Percentiles rank a stretch among this genome's conserved stretches.
These are phyloP conservation scores for Noctua janthina DNA, from an alignment of 2,888 invertebrate species.

Conservation along the genomic window DNA sequence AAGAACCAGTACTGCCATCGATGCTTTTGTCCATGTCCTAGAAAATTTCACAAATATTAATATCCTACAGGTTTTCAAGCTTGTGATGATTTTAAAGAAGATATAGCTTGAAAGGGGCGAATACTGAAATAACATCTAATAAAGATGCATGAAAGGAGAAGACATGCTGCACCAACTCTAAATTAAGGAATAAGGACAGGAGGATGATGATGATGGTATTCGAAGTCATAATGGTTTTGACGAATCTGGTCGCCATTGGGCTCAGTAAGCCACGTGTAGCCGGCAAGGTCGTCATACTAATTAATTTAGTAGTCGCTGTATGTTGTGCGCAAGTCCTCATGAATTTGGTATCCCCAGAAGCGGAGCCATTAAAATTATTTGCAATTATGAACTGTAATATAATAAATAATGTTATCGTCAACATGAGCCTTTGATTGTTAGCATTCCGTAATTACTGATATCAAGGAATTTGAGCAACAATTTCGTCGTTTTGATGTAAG, in stretches of 20 bases:
- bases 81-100: not conserved
- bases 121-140: not conserved
- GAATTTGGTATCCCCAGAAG: not conserved
- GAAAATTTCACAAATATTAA: not conserved
- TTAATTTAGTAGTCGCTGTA: not conserved
- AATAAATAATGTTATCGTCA: not conserved
- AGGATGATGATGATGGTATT: not conserved
- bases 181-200: not conserved
- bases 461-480: constrained; percentile 26
- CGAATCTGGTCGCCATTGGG: not conserved
- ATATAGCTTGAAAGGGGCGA: not conserved
- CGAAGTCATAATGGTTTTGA: not conserved
- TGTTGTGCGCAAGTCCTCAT: not conserved
- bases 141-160: not conserved
- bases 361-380: constrained; percentile 1
- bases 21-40: not conserved
- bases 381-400: constrained; percentile 2
- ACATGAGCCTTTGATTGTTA: not conserved
- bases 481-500: constrained; percentile 12
- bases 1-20: not conserved
- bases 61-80: not conserved
- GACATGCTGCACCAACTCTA: not conserved
- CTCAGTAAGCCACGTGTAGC: constrained; percentile 12
- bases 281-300: constrained; percentile 6
- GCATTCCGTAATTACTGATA: constrained; percentile 28